Percentiles rank a stretch among this genome's conserved stretches.
These are phyloP conservation scores for Gallinago undulata DNA, from an alignment of 2,113 vertebrate species.

Conservation along the genomic window DNA sequence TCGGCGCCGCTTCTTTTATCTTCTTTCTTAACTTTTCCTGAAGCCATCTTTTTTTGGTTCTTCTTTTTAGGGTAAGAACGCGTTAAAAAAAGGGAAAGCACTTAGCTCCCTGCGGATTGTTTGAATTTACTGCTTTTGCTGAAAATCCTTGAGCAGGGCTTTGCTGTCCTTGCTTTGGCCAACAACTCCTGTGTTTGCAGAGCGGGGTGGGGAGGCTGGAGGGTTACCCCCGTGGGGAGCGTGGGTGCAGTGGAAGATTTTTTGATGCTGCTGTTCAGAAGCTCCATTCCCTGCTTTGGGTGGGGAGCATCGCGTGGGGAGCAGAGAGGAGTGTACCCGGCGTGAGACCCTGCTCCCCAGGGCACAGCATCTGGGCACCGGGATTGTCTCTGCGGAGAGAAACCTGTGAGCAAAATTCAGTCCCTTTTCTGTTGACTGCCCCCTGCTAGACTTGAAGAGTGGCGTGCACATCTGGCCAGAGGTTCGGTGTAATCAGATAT, in stretches of 20 bases:
- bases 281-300: too few species aligned
- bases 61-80: not conserved
- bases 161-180: not conserved
- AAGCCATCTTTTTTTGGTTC: not conserved
- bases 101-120: not conserved
- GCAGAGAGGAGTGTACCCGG: not conserved
- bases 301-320: not conserved
- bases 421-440: not conserved
- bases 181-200: not conserved
- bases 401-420: fast-evolving
- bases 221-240: fast-evolving
- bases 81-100: not conserved
- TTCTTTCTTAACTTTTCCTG: not conserved
- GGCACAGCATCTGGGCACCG: not conserved
- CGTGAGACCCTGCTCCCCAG: fast-evolving
- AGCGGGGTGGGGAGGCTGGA: not conserved
- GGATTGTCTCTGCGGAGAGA: not conserved
- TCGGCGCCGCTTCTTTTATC: not conserved
- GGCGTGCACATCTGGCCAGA: not conserved
- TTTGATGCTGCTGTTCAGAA: not conserved
- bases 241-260: fast-evolving
- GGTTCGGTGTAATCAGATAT: not conserved
- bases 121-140: not conserved
- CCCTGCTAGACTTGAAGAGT: not conserved
- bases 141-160: not conserved